Evolutionary conservation across 2,888 invertebrate genomes (phyloP).

Genomic region (Caprella mutica): DNA sequence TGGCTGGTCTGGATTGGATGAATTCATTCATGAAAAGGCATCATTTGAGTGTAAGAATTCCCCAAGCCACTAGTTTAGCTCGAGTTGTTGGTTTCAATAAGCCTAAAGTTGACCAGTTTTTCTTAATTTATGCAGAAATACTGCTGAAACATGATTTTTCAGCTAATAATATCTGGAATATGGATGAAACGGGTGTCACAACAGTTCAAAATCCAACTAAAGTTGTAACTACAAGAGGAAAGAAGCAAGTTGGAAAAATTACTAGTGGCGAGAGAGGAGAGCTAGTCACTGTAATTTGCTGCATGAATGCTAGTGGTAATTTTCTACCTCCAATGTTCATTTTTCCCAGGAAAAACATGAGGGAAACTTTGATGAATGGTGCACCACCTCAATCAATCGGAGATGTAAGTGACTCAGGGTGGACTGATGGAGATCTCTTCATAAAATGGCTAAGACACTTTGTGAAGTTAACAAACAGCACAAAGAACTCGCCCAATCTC

Average conservation of each 20-base stretch:
- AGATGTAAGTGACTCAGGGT: constrained; percentile 11
- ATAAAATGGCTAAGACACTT: constrained; percentile 11
- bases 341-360: constrained; percentile 42
- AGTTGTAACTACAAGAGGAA: constrained; percentile 40
- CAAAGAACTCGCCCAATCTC: not conserved
- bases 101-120: constrained; percentile 7
- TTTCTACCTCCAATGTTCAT: constrained; percentile 45
- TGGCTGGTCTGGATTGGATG: too few species aligned
- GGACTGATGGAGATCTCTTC: constrained; percentile 6
- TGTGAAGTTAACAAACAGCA: not conserved
- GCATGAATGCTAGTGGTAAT: constrained; percentile 40
- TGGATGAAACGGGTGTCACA: constrained; percentile 42
- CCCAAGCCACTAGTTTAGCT: not conserved
- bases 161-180: constrained; percentile 39
- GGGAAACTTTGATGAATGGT: constrained; percentile 40
- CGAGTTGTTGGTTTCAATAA: constrained; percentile 5
- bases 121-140: constrained; percentile 30
- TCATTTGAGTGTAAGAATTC: constrained; percentile 1
- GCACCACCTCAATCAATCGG: constrained; percentile 40
- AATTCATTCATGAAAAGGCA: too few species aligned
- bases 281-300: constrained; percentile 41
- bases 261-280: constrained; percentile 39
- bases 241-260: constrained; percentile 41
- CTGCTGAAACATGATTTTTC: constrained; percentile 34
- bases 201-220: constrained; percentile 41